Evolutionary conservation across 1,140 invertebrate species (phyloP), one percentile per base, ranked within the genome.

Genomic region (Formica selysi): DNA sequence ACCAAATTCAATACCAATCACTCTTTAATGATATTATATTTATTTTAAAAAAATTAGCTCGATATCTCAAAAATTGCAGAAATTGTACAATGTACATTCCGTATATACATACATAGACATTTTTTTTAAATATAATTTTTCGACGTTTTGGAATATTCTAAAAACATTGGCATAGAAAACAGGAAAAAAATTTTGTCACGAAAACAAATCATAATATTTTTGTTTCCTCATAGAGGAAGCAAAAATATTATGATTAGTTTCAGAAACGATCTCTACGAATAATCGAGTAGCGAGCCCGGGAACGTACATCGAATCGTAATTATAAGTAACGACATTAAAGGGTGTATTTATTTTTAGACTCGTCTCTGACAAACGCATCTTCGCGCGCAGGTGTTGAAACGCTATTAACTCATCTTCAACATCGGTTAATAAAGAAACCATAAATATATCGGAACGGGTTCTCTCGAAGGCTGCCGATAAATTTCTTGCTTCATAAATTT

Each of bases 401-500:
- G 68, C 79, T 38, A 87, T 68, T 59, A 85, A 65, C 68, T 74
- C 73, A 65, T 44, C 78, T 79, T 26, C 73, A 48, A 13, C 48
- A 44, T 26, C 74, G 36, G 13, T 79, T 78, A 85, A 76, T 76
- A 85, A 76, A 85, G 83, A 65, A 85, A 76, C 62, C 44, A 85
- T 85, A 85, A 85, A 85, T 74, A 85, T 74, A 83, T 73, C 54
- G 26, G 19, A 83, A 74, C 79, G 79, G 57, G 79, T 74, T 83
- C 32, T 54, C 79, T 22, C 10, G 68, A 8, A 54, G 54, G 4
- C 73, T 73, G 79, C 68, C 79, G 79, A 83, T 83, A 83, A 83
- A 83, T 74, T 83, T 83, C 79, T 83, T 83, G 79, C 68, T 22
- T 83, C 68, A 83, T 74, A 83, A 83, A 83, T 83, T 83, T 81